Base-by-base conservation (phyloP, 2,797 vertebrate species). In the Poeciliopsis turneri region DNA sequence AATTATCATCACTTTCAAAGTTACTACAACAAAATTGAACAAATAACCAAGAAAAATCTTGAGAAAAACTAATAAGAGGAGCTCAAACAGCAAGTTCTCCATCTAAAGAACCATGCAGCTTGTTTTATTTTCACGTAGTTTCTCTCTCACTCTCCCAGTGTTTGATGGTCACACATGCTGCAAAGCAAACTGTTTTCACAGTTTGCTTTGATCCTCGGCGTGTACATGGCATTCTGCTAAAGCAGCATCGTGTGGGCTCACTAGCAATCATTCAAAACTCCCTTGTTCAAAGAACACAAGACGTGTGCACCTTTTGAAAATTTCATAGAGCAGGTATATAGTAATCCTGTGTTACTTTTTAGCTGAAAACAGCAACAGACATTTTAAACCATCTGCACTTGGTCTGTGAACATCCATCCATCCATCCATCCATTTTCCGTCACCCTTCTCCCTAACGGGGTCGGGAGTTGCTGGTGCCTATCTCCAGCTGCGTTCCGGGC, bases 141-240 rank as follows among this genome's bases (percentile, higher is more conserved):
- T 93, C 85, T 75, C 83, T 75, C 66, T 41, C 80, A 81, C 80
- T 82, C 81, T 45, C 79, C 74, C 84, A 88, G 79, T n/a, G 64
- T 82, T 89, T 75, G 86, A 89, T 82, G 88, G 93, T 93, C 93
- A 94, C 85, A 92, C 88, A 86, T 64, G 74, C 85, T 92, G 92
- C 91, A 84, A 92, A 92, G 91, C 89, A 92, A 94, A 94, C 89
- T 88, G 88, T 89, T 88, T 88, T 59, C 78, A 78, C 86, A 89
- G 89, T 90, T 94, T 72, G 80, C 92, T 93, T 90, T 94, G 92
- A 95, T 94, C 88, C 89, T 87, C 87, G 93, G 93, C 92, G 89
- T 82, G 86, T 75, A 91, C 92, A 86, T 80, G 76, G 86, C 88
- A 74, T 79, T 81, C 80, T 46, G 75, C 89, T 84, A 81, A 88